Evolutionary conservation across 2,113 vertebrate genomes (phyloP).

Genomic region (Cyrtonyx montezumae): DNA sequence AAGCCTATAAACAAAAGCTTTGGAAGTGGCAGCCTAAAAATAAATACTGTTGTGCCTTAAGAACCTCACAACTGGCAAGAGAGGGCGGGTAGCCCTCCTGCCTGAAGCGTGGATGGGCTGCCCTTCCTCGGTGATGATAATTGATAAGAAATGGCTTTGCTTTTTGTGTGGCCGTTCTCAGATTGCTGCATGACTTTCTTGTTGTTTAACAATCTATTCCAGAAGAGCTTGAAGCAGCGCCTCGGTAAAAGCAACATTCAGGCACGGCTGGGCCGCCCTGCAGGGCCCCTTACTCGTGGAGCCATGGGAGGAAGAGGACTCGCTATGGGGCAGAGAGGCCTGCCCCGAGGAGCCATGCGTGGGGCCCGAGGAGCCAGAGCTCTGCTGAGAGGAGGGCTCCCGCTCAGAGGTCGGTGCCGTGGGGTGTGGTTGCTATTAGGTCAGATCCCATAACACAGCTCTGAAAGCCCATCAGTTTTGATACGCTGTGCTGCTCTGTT

Average conservation of each 20-base stretch:
- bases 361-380: constrained; percentile 84
- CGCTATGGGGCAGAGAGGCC: constrained; percentile 85
- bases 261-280: constrained; percentile 91
- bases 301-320: constrained; percentile 82
- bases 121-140: too few species aligned
- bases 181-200: constrained; percentile 45
- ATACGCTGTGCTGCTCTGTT: not conserved
- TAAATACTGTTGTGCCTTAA: not conserved
- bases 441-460: too few species aligned
- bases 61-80: not conserved
- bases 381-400: constrained; percentile 85
- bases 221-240: constrained; percentile 96
- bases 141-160: rapidly evolving
- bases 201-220: constrained; percentile 68
- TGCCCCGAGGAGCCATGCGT: constrained; percentile 85
- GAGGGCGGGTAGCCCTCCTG: not conserved
- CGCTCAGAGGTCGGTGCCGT: constrained; percentile 85
- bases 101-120: not conserved
- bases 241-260: constrained; percentile 98
- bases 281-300: constrained; percentile 84
- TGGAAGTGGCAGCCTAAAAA: not conserved
- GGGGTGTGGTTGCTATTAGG: too few species aligned
- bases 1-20: not conserved
- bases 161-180: not conserved
- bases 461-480: not conserved